These are phyloP conservation scores for Trachelus tabidus DNA, from an alignment of 2,888 invertebrate species.

Conservation along the genomic window DNA sequence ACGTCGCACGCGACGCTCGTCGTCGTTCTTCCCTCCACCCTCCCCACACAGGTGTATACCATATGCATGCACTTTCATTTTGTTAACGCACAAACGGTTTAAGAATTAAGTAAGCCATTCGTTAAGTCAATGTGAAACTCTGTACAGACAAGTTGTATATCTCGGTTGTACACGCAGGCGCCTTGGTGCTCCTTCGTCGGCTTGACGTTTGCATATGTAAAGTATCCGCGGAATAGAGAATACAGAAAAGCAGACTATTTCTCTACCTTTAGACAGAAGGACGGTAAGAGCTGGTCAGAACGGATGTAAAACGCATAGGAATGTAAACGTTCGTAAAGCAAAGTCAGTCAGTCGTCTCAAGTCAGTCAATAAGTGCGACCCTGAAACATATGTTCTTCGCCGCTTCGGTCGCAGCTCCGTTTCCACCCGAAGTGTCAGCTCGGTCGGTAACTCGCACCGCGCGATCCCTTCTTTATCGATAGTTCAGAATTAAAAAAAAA, in stretches of 20 bases:
- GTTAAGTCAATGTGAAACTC: constrained; percentile 19
- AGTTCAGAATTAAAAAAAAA: background rate
- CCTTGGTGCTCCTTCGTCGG: constrained; percentile 17
- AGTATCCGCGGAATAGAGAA: constrained; percentile 32
- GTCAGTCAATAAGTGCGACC: background rate
- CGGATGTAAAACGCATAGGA: background rate
- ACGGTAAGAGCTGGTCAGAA: constrained; percentile 3
- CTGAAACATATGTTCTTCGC: background rate
- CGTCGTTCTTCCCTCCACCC: background rate
- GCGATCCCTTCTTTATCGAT: background rate
- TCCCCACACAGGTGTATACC: constrained; percentile 22
- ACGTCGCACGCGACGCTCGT: constrained; percentile 9
- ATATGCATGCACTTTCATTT: constrained; percentile 26
- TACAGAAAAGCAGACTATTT: constrained; percentile 43
- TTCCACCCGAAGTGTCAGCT: background rate
- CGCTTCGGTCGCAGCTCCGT: background rate
- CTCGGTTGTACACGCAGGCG: background rate
- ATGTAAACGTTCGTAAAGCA: background rate
- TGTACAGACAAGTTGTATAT: constrained; percentile 24
- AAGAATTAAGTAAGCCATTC: constrained; percentile 3
- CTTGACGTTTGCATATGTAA: constrained; percentile 32
- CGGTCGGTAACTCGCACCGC: background rate
- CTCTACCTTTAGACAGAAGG: constrained; percentile 43
- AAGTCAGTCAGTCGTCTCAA: background rate
- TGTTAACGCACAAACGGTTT: constrained; percentile 26